Evolutionary conservation across 2,888 invertebrate species (phyloP).

Genomic region (Leptopterna dolabrata): DNA sequence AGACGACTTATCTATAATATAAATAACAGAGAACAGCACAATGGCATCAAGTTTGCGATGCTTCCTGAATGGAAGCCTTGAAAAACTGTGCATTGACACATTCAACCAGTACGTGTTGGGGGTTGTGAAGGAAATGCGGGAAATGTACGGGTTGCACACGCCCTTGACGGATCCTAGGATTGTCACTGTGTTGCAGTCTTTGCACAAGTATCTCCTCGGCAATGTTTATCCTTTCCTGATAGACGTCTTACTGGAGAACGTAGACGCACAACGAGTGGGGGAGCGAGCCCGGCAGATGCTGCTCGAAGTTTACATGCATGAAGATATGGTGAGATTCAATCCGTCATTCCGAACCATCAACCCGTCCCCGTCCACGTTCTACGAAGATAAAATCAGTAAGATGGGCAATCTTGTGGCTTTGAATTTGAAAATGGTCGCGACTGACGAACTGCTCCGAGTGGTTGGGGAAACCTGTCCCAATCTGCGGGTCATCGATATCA

Average conservation of each 20-base stretch:
- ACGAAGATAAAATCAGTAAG: slow-evolving; percentile 6
- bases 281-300: slow-evolving; percentile 1
- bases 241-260: not conserved
- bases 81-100: not conserved
- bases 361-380: slow-evolving; percentile 13
- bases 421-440: slow-evolving; percentile 50
- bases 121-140: not conserved
- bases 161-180: not conserved
- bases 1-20: no score
- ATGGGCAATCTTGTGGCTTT: slow-evolving; percentile 42
- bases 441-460: slow-evolving; percentile 47
- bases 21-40: no score
- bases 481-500: slow-evolving; percentile 45
- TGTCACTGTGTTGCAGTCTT: not conserved
- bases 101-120: not conserved
- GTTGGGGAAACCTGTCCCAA: slow-evolving; percentile 50
- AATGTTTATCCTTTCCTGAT: not conserved
- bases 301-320: slow-evolving; percentile 42
- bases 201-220: not conserved
- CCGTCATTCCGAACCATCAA: slow-evolving; percentile 31
- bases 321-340: slow-evolving; percentile 38
- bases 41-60: not conserved
- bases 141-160: not conserved
- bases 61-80: not conserved
- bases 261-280: not conserved